Evolutionary conservation across 2,888 invertebrate species (phyloP).

Genomic region (Enoplolaimus lenunculus): DNA sequence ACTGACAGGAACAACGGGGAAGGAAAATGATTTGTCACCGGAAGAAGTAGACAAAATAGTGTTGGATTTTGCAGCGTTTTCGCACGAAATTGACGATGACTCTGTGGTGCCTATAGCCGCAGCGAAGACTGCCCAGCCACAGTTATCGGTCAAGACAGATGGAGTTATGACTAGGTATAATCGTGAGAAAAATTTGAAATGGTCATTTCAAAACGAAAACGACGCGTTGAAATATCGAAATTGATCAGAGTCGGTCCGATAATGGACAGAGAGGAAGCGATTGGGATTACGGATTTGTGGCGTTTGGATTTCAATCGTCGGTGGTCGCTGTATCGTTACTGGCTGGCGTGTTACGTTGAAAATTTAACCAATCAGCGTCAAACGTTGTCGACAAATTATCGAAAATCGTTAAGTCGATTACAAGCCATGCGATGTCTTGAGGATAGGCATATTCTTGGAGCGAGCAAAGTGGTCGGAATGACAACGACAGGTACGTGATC

Average conservation of each 20-base stretch:
- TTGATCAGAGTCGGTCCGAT: neutral
- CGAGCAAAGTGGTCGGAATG: slow-evolving; percentile 17
- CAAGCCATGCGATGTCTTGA: slow-evolving; percentile 27
- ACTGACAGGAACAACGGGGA: too few species aligned
- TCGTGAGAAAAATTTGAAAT: too few species aligned
- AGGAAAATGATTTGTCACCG: too few species aligned
- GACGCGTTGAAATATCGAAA: neutral
- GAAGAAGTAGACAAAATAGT: neutral
- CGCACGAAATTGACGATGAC: neutral
- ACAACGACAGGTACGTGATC: slow-evolving; percentile 11
- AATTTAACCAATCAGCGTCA: neutral
- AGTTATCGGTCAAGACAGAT: too few species aligned
- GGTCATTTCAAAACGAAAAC: too few species aligned
- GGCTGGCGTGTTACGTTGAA: slow-evolving; percentile 32
- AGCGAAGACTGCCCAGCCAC: too few species aligned
- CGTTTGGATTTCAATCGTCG: slow-evolving; percentile 34
- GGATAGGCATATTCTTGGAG: slow-evolving; percentile 23
- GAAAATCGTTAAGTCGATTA: slow-evolving; percentile 3
- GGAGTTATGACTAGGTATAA: too few species aligned
- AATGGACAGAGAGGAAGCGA: slow-evolving; percentile 5
- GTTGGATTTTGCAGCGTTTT: neutral
- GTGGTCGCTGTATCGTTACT: slow-evolving; percentile 45
- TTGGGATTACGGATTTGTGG: slow-evolving; percentile 29
- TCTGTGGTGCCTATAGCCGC: neutral
- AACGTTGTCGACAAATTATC: neutral